These are phyloP conservation scores for Euwallacea fornicatus DNA, from an alignment of 1,140 invertebrate genomes.

Conservation along the genomic window DNA sequence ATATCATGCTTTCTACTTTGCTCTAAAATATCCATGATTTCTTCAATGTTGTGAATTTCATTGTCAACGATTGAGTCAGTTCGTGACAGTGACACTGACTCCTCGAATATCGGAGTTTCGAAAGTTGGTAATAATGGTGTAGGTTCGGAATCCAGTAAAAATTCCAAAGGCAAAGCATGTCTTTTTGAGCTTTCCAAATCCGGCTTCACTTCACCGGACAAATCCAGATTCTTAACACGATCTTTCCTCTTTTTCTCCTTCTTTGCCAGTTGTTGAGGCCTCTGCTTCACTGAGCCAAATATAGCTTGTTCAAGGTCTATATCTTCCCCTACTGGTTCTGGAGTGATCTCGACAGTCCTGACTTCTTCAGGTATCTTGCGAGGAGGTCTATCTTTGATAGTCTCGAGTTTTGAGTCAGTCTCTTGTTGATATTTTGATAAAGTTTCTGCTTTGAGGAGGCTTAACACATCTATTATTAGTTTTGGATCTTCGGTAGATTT, in stretches of 20 bases:
- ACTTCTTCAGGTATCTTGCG: neutral
- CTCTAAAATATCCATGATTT: conserved; percentile 46
- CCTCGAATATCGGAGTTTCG: neutral
- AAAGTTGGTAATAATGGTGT: conserved; percentile 13
- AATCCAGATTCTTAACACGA: conserved; percentile 24
- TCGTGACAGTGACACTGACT: conserved; percentile 36
- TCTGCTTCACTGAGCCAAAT: conserved; percentile 53
- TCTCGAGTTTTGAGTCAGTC: conserved; percentile 5
- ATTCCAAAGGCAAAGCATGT: conserved; percentile 42
- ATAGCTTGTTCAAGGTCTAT: conserved; percentile 51
- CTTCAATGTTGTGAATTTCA: conserved; percentile 48
- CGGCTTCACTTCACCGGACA: conserved; percentile 18
- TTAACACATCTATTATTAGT: neutral
- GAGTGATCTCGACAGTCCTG: neutral
- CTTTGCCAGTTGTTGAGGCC: conserved; percentile 44
- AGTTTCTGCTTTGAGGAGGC: conserved; percentile 27
- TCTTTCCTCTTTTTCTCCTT: conserved; percentile 29
- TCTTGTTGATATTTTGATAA: conserved; percentile 31
- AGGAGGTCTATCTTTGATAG: conserved; percentile 12
- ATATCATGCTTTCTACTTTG: conserved; percentile 23
- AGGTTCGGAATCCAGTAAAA: conserved; percentile 35
- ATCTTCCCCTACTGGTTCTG: neutral
- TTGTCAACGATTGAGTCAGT: conserved; percentile 47
- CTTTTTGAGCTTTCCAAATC: conserved; percentile 42
- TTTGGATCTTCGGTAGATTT: neutral